Percentiles rank a stretch among this genome's conserved stretches.
Conservation (phyloP, 2,113 vertebrate species). For the Neoarius graeffei region DNA sequence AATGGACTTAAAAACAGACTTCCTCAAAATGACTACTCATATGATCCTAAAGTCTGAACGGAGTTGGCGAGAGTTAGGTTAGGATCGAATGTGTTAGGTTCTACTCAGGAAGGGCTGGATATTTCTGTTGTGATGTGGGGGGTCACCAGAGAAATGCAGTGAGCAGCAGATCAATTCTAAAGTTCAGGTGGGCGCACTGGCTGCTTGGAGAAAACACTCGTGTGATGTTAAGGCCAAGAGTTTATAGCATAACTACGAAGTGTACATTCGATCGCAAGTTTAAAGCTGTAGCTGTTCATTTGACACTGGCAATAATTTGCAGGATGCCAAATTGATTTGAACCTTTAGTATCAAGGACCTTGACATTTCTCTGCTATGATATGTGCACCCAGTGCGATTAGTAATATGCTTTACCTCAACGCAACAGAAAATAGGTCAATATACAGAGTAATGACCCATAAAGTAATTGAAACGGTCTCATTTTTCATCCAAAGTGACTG, state of each 20-base stretch:
- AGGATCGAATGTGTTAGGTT: background rate
- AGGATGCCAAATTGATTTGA: background rate
- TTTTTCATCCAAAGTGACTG: constrained; percentile 32
- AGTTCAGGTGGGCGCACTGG: background rate
- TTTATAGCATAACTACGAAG: background rate
- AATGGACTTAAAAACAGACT: background rate
- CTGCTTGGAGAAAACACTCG: background rate
- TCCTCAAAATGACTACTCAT: background rate
- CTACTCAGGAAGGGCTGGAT: background rate
- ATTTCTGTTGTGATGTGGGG: background rate
- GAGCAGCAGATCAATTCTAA: background rate
- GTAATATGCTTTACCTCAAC: background rate
- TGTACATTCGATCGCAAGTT: background rate
- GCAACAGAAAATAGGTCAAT: constrained; percentile 10
- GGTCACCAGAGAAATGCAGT: background rate
- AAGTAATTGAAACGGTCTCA: constrained; percentile 36
- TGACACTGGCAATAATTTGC: background rate
- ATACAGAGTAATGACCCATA: constrained; percentile 24
- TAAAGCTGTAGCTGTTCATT: background rate
- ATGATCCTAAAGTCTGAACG: background rate
- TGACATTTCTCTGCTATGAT: constrained; percentile 18
- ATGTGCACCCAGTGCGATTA: constrained; percentile 24
- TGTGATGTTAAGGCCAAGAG: background rate
- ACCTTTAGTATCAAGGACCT: background rate
- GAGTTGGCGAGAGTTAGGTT: background rate